Percentiles rank a stretch among this genome's conserved stretches.
These are phyloP conservation scores for Sarcophilus harrisii DNA, from an alignment of 2,797 vertebrate genomes.

Conservation along the genomic window DNA sequence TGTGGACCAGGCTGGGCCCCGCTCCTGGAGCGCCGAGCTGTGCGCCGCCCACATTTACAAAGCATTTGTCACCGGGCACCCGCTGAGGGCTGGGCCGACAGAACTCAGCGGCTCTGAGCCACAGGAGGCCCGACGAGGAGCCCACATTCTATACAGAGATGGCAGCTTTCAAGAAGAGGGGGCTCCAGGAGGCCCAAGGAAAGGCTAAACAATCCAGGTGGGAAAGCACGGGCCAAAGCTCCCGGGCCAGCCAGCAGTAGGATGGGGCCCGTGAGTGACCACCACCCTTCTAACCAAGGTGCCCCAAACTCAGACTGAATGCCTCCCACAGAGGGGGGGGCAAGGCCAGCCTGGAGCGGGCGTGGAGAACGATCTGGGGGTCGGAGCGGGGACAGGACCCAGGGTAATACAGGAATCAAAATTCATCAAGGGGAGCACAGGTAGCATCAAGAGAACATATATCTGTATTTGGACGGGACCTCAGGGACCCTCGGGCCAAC, in stretches of 20 bases:
- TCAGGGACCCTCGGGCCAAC: background rate
- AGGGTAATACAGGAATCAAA: background rate
- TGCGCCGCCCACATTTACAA: background rate
- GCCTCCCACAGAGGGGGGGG: background rate
- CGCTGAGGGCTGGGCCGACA: accelerated
- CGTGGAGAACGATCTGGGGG: background rate
- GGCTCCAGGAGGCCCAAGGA: background rate
- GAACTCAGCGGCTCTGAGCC: too few relatives aligned
- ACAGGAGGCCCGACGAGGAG: background rate
- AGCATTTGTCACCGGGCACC: too few relatives aligned
- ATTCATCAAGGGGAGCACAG: background rate
- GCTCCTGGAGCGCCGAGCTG: background rate
- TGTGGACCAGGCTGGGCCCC: too few relatives aligned
- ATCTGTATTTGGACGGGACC: background rate
- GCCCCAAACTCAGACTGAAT: background rate
- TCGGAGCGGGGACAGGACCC: background rate
- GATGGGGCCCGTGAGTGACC: background rate
- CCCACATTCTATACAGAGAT: background rate
- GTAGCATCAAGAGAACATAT: background rate
- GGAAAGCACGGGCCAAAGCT: background rate
- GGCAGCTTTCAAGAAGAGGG: background rate
- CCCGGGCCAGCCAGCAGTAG: background rate
- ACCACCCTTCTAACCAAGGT: background rate
- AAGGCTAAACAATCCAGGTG: background rate
- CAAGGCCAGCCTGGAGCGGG: background rate